Conservation (phyloP, 2,797 vertebrate species). For the Botia almorhae region DNA sequence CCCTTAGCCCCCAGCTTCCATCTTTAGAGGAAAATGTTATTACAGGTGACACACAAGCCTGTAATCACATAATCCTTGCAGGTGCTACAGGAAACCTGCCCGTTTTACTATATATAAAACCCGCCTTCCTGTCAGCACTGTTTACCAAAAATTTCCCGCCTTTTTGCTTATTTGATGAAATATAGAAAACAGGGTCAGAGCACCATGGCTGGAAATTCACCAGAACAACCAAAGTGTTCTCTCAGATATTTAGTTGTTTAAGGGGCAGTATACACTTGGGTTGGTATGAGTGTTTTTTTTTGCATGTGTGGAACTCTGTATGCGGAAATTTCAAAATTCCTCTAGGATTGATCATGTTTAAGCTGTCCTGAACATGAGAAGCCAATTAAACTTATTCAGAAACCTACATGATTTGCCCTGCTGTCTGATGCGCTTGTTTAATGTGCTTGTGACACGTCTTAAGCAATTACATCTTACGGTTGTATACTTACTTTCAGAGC, state of each 20-base stretch:
- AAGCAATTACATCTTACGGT: too few species aligned
- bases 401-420: too few species aligned
- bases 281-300: too few species aligned
- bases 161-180: slow-evolving; percentile 58
- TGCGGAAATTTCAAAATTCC: too few species aligned
- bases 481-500: too few species aligned
- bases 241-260: slow-evolving; percentile 16
- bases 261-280: background rate
- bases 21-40: slow-evolving; percentile 51
- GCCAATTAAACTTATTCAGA: too few species aligned
- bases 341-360: too few species aligned
- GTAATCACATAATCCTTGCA: slow-evolving; percentile 58
- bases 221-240: background rate
- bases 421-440: too few species aligned
- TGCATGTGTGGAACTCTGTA: too few species aligned
- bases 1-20: slow-evolving; percentile 42
- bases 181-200: slow-evolving; percentile 20
- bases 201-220: slow-evolving; percentile 1
- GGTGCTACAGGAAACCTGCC: slow-evolving; percentile 59
- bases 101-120: slow-evolving; percentile 23
- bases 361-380: too few species aligned
- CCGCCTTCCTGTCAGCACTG: slow-evolving; percentile 50
- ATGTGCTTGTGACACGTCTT: too few species aligned
- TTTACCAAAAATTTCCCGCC: slow-evolving; percentile 39
- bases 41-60: slow-evolving; percentile 56